Conservation (phyloP, 2,888 invertebrate species). For the Strigamia crassipes region DNA sequence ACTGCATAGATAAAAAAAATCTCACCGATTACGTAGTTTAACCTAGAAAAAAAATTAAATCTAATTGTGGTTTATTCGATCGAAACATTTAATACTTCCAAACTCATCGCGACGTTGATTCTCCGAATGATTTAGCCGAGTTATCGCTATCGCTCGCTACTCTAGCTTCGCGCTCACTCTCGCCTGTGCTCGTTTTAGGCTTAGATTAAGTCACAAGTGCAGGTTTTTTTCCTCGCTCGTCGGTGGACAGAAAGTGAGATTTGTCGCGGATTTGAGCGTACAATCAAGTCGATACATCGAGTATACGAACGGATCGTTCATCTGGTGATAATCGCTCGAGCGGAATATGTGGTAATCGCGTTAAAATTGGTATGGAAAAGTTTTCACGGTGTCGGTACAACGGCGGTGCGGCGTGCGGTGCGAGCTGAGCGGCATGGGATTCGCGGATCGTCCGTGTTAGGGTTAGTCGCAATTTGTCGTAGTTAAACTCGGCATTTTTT, state of each 20-base stretch:
- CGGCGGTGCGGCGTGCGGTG: not conserved
- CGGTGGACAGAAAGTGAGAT: not conserved
- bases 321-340: not conserved
- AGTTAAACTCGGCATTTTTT: not conserved
- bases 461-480: not conserved
- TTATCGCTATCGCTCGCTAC: not conserved
- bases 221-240: not conserved
- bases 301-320: not conserved
- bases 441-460: conserved; percentile 30
- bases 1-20: not conserved
- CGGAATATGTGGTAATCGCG: not conserved
- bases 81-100: not conserved
- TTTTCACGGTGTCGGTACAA: not conserved
- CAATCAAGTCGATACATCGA: not conserved
- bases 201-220: conserved; percentile 29
- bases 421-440: not conserved
- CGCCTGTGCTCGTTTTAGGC: conserved; percentile 17
- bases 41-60: not conserved
- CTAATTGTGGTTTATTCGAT: not conserved
- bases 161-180: not conserved
- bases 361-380: not conserved
- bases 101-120: not conserved
- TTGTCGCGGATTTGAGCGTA: not conserved
- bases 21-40: not conserved
- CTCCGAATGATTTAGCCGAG: not conserved